Conservation (phyloP, 2,888 invertebrate genomes). For the Capitulum mitella region DNA sequence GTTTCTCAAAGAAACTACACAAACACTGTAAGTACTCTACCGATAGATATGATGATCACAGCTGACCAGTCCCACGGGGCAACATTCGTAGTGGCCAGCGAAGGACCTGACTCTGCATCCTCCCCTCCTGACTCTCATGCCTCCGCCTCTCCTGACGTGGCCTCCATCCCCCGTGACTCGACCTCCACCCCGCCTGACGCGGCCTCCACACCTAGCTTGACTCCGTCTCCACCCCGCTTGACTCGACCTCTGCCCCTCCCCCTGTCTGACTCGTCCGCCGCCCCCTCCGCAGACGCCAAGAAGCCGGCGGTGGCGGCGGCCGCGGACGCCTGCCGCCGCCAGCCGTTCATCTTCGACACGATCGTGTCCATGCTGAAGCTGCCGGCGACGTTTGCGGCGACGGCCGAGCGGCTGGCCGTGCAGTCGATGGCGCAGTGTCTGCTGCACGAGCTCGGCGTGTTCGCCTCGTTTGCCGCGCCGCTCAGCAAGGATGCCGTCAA, state of each 20-base stretch:
- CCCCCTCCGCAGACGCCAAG: background rate
- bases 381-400: background rate
- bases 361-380: background rate
- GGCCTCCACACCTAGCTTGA: no score
- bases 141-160: no score
- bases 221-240: no score
- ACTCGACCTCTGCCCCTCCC: background rate
- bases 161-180: no score
- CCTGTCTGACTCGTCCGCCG: background rate
- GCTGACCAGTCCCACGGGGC: no score
- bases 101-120: no score
- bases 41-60: no score
- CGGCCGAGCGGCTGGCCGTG: slow-evolving; percentile 4
- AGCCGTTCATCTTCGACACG: slow-evolving; percentile 12
- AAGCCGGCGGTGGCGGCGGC: background rate
- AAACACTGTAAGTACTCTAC: no score
- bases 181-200: no score
- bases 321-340: background rate
- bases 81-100: no score
- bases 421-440: background rate
- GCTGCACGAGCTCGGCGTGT: slow-evolving; percentile 4
- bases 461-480: background rate
- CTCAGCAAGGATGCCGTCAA: background rate
- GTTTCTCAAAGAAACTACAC: no score
- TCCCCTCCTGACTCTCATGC: no score